Evolutionary conservation across 2,797 vertebrate species (phyloP), one percentile per base, ranked within the genome.

Genomic region (Gila robusta): DNA sequence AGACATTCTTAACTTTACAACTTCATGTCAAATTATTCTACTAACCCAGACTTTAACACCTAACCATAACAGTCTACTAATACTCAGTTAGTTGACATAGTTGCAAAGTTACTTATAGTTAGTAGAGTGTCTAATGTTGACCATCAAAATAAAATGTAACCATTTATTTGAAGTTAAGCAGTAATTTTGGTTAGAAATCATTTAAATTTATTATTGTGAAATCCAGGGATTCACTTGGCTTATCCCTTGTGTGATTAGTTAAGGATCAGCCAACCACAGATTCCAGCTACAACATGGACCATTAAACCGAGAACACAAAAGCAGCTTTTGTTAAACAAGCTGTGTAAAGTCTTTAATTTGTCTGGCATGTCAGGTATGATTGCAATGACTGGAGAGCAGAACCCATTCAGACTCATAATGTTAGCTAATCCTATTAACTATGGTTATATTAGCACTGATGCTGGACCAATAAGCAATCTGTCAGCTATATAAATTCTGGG

Each of bases 311-410:
- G 39, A 71, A 26, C 49, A 71, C 80, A 83, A 62, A 82, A 79
- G 52, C 39, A 54, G 81, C 72, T 64, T 77, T 83, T 71, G 76
- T 87, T 62, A 87, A 83, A 62, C 76, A 72, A 87, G 83, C 72
- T 39, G 37, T 59, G 70, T 72, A 41, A 66, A 83, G 77, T 79
- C 32, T 54, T 32, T 64, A 17, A 59, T 87, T 77, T 70, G 70
- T 56, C 19, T 72, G 67, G 76, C 86, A 87, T 62, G 67, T 71
- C 67, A 79, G n/a, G n/a, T 62, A 70, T 62, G 28, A 59, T 71
- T 44, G 44, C 49, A 70, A 71, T 66, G 39, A 66, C 19, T 67
- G 39, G 32, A 81, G 79, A 23, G 64, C 35, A 71, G 72, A 69
- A 54, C 12, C 54, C n/a, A 64, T 54, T 79, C 56, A 52, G 47